Percentiles rank a stretch among this genome's conserved stretches.
Evolutionary conservation across 2,113 vertebrate species (phyloP).

Genomic region (Mus spicilegus): DNA sequence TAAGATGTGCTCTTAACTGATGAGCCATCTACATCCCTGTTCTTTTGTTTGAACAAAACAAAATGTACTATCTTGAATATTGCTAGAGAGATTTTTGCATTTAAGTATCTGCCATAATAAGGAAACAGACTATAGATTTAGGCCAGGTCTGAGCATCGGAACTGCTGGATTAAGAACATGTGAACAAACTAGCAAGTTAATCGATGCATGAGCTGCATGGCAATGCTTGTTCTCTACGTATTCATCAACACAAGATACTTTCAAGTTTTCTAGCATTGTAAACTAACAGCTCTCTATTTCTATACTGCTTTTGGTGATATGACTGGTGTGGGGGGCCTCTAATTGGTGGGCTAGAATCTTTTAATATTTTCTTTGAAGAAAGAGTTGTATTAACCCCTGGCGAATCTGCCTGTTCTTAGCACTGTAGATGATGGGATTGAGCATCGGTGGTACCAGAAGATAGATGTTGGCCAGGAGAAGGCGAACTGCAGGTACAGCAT

Average conservation of each 20-base stretch:
- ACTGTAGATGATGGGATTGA: slow-evolving; percentile 75
- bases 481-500: background rate
- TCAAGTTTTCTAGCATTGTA: background rate
- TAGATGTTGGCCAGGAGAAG: slow-evolving; percentile 56
- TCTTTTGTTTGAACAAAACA: background rate
- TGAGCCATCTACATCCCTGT: background rate
- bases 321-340: background rate
- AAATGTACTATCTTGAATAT: background rate
- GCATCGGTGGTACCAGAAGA: slow-evolving; percentile 57
- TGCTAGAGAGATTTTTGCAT: slow-evolving; percentile 6
- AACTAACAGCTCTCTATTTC: background rate
- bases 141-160: background rate
- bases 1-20: background rate
- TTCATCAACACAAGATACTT: background rate
- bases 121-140: background rate
- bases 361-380: slow-evolving; percentile 59
- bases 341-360: accelerated
- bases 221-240: background rate
- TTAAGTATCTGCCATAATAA: background rate
- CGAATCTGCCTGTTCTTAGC: slow-evolving; percentile 65
- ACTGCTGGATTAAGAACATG: background rate
- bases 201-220: accelerated
- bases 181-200: background rate
- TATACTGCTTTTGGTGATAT: background rate
- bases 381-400: slow-evolving; percentile 23